These are phyloP conservation scores for Amorpha juglandis DNA, from an alignment of 2,888 invertebrate species.

Conservation along the genomic window DNA sequence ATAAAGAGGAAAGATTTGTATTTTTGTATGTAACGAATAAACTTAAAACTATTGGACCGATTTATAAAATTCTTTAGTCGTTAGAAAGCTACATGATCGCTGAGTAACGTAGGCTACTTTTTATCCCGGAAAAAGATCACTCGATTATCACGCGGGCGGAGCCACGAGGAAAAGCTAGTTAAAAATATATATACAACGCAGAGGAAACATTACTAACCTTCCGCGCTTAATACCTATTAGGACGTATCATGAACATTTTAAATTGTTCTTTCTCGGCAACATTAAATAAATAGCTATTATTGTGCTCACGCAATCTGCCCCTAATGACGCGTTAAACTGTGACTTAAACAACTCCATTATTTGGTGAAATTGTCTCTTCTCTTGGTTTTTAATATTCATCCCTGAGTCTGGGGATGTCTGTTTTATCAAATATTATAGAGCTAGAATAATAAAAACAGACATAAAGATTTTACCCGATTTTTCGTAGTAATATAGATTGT, in stretches of 20 bases:
- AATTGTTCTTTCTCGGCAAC: conserved; percentile 75
- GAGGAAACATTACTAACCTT: conserved; percentile 28
- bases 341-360: conserved; percentile 71
- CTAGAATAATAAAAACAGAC: not conserved
- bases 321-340: conserved; percentile 78
- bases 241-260: conserved; percentile 49
- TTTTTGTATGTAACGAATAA: too few relatives aligned
- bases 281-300: conserved; percentile 76
- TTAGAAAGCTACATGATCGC: too few relatives aligned
- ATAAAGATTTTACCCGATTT: too few relatives aligned
- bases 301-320: conserved; percentile 73
- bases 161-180: too few relatives aligned
- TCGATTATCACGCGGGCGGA: too few relatives aligned
- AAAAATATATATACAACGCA: too few relatives aligned
- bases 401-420: not conserved
- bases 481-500: too few relatives aligned
- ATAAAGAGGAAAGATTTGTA: too few relatives aligned
- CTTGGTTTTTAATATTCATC: conserved; percentile 24
- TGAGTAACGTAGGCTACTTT: too few relatives aligned
- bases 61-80: too few relatives aligned
- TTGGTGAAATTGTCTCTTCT: conserved; percentile 65
- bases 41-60: too few relatives aligned
- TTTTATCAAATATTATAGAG: not conserved
- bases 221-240: conserved; percentile 21
- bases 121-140: too few relatives aligned